Base-by-base conservation (phyloP, 2,888 invertebrate genomes). In the Drosophila algonquin region DNA sequence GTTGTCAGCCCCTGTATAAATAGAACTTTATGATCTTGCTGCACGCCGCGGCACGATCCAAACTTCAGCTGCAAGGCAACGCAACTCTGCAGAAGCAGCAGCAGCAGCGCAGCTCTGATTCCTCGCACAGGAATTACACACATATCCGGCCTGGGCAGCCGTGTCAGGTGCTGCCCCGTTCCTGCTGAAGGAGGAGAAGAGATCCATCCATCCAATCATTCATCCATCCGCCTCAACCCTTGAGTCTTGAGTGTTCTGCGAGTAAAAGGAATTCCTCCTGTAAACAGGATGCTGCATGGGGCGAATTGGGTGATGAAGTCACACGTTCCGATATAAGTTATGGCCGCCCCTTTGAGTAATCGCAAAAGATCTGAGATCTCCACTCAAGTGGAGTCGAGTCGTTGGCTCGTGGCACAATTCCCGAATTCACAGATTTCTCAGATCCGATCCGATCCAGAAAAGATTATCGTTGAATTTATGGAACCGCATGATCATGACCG, bases 1-100 rank as follows among this genome's bases (percentile, higher is more conserved):
- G 63, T 73, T 73, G 73, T 71, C 73, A 69, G 67, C 75, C 48
- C 63, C 69, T 71, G 82, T 87, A 88, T 78, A 87, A 87, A 87
- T 87, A 87, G 87, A 88, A 76, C 70, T 87, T 89, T 87, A 87
- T 88, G 84, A 80, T 80, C 70, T 73, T 74, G 76, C 75, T 58
- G 72, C 62, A 76, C 77, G 77, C 75, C 77, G 77, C 70, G 70
- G 61, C 73, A 79, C 83, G 63, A 69, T 77, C 70, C 64, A 72
- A 68, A 61, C 55, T 69, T 63, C 47, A 32, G 62, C 65, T 62
- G 30, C 44, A 24, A 4, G 4, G 24, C 24, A 24, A 24, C 24
- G 24, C 24, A 65, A 54, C 35, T 14, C 35, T 35, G 35, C 35
- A 47, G 21, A 40, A 35, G 35, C 58, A 63, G 21, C 46, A 44